Conservation (phyloP, 2,113 vertebrate species). For the Mungos mungo region DNA sequence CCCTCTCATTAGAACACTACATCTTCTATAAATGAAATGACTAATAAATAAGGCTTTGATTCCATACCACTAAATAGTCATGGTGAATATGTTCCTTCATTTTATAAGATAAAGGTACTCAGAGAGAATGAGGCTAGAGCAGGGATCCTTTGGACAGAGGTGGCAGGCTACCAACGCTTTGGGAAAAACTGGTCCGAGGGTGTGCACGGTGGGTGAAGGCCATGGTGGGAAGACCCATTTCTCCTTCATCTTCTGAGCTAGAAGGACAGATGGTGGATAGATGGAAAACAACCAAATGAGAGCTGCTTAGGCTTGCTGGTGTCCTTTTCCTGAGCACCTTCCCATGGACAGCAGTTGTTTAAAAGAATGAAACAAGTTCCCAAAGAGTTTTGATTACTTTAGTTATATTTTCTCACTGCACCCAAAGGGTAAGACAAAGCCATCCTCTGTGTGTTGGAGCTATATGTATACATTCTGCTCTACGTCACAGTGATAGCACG, state of each 20-base stretch:
- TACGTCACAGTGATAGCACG: not conserved
- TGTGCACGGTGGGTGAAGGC: accelerated
- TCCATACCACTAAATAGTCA: not conserved
- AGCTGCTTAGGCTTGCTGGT: not conserved
- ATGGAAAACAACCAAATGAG: not conserved
- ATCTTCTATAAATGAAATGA: not conserved
- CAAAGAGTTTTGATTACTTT: not conserved
- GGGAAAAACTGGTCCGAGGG: not conserved
- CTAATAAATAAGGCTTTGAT: not conserved
- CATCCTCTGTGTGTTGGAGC: not conserved
- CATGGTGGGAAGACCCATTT: not conserved
- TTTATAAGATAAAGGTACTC: not conserved
- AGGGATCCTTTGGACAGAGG: not conserved
- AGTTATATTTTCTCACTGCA: not conserved
- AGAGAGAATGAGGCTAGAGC: not conserved
- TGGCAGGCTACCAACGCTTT: accelerated
- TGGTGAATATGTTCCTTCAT: too few species aligned
- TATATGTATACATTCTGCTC: not conserved
- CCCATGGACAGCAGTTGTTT: not conserved
- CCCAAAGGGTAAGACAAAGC: constrained; percentile 2
- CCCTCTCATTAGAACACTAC: not conserved
- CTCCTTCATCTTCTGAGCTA: not conserved
- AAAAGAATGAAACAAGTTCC: not conserved
- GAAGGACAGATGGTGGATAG: too few species aligned
- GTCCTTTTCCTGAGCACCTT: not conserved